Evolutionary conservation across 2,113 vertebrate genomes (phyloP).

Genomic region (Synchiropus splendidus): DNA sequence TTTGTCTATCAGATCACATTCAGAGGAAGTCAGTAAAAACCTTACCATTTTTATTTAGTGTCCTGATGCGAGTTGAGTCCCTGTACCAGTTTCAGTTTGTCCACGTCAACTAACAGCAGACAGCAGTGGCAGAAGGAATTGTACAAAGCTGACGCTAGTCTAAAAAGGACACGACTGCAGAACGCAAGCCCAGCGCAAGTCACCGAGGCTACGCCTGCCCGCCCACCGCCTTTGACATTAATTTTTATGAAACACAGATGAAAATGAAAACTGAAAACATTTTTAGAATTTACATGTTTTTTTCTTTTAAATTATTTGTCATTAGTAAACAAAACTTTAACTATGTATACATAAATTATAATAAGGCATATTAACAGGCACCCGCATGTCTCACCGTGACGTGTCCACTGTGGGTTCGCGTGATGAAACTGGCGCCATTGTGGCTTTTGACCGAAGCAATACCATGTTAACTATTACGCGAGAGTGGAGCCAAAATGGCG

Average conservation of each 20-base stretch:
- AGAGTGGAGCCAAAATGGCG: slow-evolving; percentile 51
- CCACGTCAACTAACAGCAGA: slow-evolving; percentile 27
- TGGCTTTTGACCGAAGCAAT: slow-evolving; percentile 20
- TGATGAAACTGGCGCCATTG: slow-evolving; percentile 50
- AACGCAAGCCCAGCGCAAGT: slow-evolving; percentile 40
- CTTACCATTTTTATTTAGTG: slow-evolving; percentile 56
- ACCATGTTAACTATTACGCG: fast-evolving
- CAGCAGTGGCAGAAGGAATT: slow-evolving; percentile 7
- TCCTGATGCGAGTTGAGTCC: slow-evolving; percentile 5
- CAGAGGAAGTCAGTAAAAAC: neutral
- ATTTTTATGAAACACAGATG: neutral
- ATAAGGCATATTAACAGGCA: slow-evolving; percentile 18
- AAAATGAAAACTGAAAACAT: no score
- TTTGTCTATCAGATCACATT: neutral
- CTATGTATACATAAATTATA: neutral
- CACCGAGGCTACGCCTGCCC: slow-evolving; percentile 39
- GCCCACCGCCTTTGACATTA: neutral
- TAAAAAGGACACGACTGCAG: slow-evolving; percentile 70
- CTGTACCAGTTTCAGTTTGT: slow-evolving; percentile 21
- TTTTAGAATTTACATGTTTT: no score
- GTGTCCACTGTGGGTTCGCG: slow-evolving; percentile 31
- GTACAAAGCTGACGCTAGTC: slow-evolving; percentile 50
- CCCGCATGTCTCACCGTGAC: slow-evolving; percentile 22
- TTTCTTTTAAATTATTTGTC: no score
- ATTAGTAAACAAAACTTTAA: fast-evolving